Base-by-base conservation (phyloP, 2,113 vertebrate species). In the Maccullochella peelii region DNA sequence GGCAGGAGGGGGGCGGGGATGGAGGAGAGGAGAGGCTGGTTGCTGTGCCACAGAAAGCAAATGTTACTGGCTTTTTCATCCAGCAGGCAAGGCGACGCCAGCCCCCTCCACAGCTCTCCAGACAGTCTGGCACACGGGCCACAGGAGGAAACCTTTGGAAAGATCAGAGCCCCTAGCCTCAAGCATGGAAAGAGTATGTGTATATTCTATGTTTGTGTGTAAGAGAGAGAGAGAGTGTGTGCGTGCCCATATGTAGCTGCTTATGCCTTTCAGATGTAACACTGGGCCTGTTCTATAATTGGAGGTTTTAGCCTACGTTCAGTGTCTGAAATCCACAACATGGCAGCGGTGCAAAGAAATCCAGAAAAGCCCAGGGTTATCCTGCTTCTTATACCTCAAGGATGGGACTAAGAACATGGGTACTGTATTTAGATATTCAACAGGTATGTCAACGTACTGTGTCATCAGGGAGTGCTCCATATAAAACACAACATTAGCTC, bases 71-170 rank as follows among this genome's bases (percentile, higher is more conserved):
- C 62, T 86, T 83, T 89, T 89, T 85, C 63, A 87, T 88, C 79
- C 77, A 50, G 80, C 66, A 76, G 87, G 80, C 74, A 30, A 85
- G 76, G 87, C 38, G 70, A 92, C 75, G 81, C 81, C 91, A 91
- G 82, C 74, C 73, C 33, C 65, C 87, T 90, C 86, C 79, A 55
- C 83, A 65, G 77, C 74, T 91, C 86, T 87, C 80, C 91, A 94
- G 92, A 92, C 93, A 73, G 93, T 93, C 93, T 92, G 91, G 91
- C 89, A 91, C 87, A 90, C 23, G 59, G 84, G 90, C 90, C 90
- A 88, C 86, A 78, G 82, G 91, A 94, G 92, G 89, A 90, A 92
- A 88, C 88, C 86, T 86, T 84, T 76, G 88, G 85, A 91, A 86
- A 90, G 89, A 94, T 92, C 92, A 92, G 78, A 93, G 92, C 87